Evolutionary conservation across 2,888 invertebrate genomes (phyloP), one percentile per base, ranked within the genome.

Genomic region (Tenthredo livida): DNA sequence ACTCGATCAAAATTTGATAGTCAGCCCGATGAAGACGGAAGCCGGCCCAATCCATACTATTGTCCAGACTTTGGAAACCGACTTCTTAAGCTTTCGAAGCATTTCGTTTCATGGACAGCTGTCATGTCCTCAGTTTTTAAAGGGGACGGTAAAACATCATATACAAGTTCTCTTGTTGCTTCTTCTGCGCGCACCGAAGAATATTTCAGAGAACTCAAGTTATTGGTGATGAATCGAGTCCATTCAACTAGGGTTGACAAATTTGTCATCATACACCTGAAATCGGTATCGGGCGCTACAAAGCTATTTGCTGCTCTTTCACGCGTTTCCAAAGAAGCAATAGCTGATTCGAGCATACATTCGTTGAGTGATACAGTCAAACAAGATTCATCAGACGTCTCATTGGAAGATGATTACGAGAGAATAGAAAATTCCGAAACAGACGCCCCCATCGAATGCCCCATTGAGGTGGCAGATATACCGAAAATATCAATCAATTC

Each of bases 171-270:
- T 25, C 50, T 77, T 17, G 77, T 77, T 50, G 77, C 77, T 77
- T 77, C 77, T 50, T 77, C 77, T 25, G 77, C 77, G 47, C 50
- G 50, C 17, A 77, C 50, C 50, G 77, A 77, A 77, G 50, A 77
- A 33, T 77, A 50, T 50, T 77, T 77, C 54, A 47, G 77, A 47
- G 77, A 77, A 54, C 50, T 77, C 17, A 50, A 77, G 54, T 50
- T 15, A 50, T 50, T 77, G 25, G 50, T 77, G 25, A 77, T 77
- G 77, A 47, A 47, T 33, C 29, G 77, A 25, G 40, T 40, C 73
- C 40, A 21, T 40, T 40, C 40, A 10, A 73, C 73, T 33, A 33
- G 73, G 29, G 73, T 73, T 43, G 73, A 73, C 73, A 73, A 73
- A 73, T 73, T 73, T 17, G 43, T 73, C 21, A 40, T 40, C 2